A percentile compares a stretch with the other conserved stretches of the same genome.
Conservation (phyloP, 1,140 invertebrate species). For the Limonius californicus region DNA sequence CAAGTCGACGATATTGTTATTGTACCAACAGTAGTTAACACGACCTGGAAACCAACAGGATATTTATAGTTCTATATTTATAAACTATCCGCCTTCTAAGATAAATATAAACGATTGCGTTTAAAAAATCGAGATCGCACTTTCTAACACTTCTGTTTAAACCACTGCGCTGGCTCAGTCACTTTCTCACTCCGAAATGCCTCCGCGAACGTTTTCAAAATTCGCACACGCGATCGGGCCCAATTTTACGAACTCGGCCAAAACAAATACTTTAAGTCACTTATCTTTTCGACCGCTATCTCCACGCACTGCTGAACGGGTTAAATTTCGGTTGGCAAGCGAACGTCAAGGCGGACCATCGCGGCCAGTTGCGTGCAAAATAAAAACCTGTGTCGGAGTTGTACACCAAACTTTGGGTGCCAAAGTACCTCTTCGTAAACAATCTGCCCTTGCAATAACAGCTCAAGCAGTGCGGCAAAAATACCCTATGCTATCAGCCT, state of each 20-base stretch:
- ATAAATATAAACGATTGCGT: not conserved
- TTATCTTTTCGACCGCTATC: too few relatives aligned
- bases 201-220: too few relatives aligned
- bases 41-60: not conserved
- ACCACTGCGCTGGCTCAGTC: not conserved
- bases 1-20: not conserved
- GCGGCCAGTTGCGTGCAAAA: not conserved
- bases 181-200: conserved; percentile 2
- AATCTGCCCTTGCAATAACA: not conserved
- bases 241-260: not conserved
- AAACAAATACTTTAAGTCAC: too few relatives aligned
- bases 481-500: not conserved
- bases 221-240: not conserved
- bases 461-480: not conserved
- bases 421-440: too few relatives aligned
- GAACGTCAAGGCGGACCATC: too few relatives aligned
- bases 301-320: too few relatives aligned
- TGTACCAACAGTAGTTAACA: not conserved
- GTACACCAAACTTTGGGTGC: too few relatives aligned
- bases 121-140: conserved; percentile 2
- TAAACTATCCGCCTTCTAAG: not conserved
- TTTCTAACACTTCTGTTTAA: not conserved
- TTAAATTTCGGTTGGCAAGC: too few relatives aligned
- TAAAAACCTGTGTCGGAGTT: too few relatives aligned
- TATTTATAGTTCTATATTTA: conserved; percentile 2